phyloP scores from a whole-genome alignment of 2,888 invertebrate genomes.

The Drosophila subquinaria region DNA sequence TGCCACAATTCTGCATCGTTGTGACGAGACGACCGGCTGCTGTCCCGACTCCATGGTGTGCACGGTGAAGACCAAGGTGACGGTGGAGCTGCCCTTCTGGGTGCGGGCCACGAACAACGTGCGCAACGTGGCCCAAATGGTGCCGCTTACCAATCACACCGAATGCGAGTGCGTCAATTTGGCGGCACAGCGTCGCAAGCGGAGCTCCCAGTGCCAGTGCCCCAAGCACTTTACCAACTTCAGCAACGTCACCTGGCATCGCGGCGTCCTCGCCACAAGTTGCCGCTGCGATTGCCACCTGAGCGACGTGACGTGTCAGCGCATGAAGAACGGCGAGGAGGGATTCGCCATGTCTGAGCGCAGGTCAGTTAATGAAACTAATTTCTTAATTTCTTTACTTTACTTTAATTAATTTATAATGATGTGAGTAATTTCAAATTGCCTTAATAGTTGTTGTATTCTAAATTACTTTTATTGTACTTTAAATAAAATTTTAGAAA shows the following conservation, averaged over 20 bases:
- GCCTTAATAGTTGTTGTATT: no score
- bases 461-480: no score
- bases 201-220: conserved; percentile 69
- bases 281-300: conserved; percentile 90
- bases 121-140: conserved; percentile 44
- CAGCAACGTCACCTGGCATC: conserved; percentile 33
- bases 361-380: conserved; percentile 85
- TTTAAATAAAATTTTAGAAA: no score
- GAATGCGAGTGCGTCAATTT: conserved; percentile 82
- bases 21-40: conserved; percentile 94
- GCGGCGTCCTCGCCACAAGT: conserved; percentile 34
- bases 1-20: conserved; percentile 94
- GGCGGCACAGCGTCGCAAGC: conserved; percentile 41
- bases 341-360: conserved; percentile 88
- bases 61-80: conserved; percentile 89
- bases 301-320: conserved; percentile 87
- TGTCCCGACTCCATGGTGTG: conserved; percentile 90
- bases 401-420: background rate
- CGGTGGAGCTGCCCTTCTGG: conserved; percentile 78
- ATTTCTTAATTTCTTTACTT: background rate
- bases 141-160: conserved; percentile 82
- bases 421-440: no score
- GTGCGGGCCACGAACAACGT: conserved; percentile 19
- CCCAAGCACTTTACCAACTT: conserved; percentile 85
- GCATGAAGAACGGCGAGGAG: conserved; percentile 88